Base-by-base conservation (phyloP, 2,797 vertebrate species). In the Lepilemur septentrionalis region DNA sequence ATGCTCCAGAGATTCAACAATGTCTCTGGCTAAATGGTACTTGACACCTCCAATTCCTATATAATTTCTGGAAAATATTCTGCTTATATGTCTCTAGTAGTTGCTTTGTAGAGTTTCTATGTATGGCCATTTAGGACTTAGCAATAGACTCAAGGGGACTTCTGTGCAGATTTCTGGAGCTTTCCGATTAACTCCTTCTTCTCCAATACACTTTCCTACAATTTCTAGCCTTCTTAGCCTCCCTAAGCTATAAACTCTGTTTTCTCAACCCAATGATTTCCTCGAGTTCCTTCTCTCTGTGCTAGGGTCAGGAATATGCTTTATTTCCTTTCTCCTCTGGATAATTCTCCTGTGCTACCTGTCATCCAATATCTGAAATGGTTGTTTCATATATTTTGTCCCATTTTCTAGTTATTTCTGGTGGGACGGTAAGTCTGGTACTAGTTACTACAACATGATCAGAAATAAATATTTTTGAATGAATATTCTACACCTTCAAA, bases 401-500 rank as follows among this genome's bases (percentile, higher is more conserved):
- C 50, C 59, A 86, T 90, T 91, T 95, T 82, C 80, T 92, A 83
- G 69, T 79, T 92, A 18, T 67, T 92, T 65, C 90, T 76, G 55
- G n/a, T 92, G 52, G 72, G 32, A 83, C 86, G 5, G 48, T 43
- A 84, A 69, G 35, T 70, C n/a, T 90, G 18, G 14, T 65, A 86
- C 5, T 72, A 85, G 17, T 78, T 72, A 89, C 38, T 67, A 11
- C 13, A 92, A 89, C 65, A 73, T 35, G 6, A n/a, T 73, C 9
- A 83, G 28, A 69, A 95, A 41, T 59, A 94, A 94, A 17, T 82
- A n/a, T 82, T 89, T 96, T 88, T 92, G 65, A 89, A 84, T 38
- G 25, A 90, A 88, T 46, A n/a, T 38, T 78, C 50, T 95, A n/a
- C 0, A 79, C 32, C 5, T 81, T 92, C 59, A 92, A 95, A 82